Conservation (phyloP, 2,888 invertebrate genomes). For the Alloscopus bannaensis region DNA sequence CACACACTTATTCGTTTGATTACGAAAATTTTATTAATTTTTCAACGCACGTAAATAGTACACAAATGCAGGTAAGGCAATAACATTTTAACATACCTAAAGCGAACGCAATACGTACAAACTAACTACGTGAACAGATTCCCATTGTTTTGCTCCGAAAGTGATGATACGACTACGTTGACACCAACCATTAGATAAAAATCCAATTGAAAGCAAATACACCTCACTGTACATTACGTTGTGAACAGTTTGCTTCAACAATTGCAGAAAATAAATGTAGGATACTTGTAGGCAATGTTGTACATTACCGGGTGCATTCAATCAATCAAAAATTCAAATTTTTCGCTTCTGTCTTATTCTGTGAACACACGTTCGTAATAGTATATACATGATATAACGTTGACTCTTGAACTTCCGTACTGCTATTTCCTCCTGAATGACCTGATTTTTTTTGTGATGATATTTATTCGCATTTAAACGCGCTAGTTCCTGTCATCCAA, state of each 20-base stretch:
- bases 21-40: constrained; percentile 31
- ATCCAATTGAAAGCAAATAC: too few relatives aligned
- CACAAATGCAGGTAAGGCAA: constrained; percentile 26
- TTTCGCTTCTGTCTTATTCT: too few relatives aligned
- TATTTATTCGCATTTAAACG: not conserved
- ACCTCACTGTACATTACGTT: too few relatives aligned
- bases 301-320: constrained; percentile 29
- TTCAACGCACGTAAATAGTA: constrained; percentile 39
- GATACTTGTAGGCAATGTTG: too few relatives aligned
- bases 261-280: too few relatives aligned
- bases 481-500: constrained; percentile 49
- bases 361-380: too few relatives aligned
- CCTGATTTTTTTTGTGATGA: constrained; percentile 34
- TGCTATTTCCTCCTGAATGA: constrained; percentile 43
- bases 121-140: not conserved
- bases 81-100: not conserved
- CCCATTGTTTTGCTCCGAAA: too few relatives aligned
- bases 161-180: too few relatives aligned
- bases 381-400: not conserved
- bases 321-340: constrained; percentile 27
- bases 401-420: constrained; percentile 52
- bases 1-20: too few relatives aligned
- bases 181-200: too few relatives aligned
- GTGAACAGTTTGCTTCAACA: too few relatives aligned
- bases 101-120: constrained; percentile 5